Evolutionary conservation across 1,140 invertebrate genomes (phyloP).

Genomic region (Calephelis nemesis): DNA sequence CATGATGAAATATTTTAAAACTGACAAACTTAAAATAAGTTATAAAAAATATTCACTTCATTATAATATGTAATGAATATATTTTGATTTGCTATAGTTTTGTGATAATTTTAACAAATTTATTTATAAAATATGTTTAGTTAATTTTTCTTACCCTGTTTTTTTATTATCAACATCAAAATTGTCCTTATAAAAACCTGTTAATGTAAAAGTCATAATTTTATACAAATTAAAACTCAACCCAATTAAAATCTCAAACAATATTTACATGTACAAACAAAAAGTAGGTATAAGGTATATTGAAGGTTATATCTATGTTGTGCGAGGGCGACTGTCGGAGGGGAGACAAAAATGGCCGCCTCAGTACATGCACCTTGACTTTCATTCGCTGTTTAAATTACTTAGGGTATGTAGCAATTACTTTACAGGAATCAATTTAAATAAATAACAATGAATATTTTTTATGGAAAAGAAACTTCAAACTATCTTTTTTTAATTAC

Average conservation of each 20-base stretch:
- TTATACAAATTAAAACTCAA: constrained; percentile 16
- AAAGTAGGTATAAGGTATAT: constrained; percentile 36
- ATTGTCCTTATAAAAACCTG: too few relatives aligned
- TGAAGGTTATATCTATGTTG: constrained; percentile 26
- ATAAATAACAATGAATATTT: not conserved
- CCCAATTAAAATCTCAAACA: constrained; percentile 33
- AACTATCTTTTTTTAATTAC: too few relatives aligned
- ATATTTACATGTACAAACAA: constrained; percentile 36
- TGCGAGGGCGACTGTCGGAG: constrained; percentile 41
- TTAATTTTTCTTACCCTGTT: too few relatives aligned
- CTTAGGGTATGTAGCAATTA: not conserved
- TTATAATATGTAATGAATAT: too few relatives aligned
- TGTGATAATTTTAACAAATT: too few relatives aligned
- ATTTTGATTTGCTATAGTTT: too few relatives aligned
- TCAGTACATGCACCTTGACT: constrained; percentile 38
- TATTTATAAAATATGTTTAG: too few relatives aligned
- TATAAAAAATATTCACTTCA: too few relatives aligned
- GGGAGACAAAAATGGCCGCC: constrained; percentile 66
- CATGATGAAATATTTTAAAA: too few relatives aligned
- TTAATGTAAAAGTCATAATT: constrained; percentile 1
- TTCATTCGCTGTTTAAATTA: constrained; percentile 34
- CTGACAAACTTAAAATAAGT: too few relatives aligned
- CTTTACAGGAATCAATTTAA: constrained; percentile 3
- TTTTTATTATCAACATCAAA: too few relatives aligned
- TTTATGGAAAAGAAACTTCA: too few relatives aligned